Evolutionary conservation across 2,888 invertebrate genomes (phyloP).

Genomic region (Hylaea fasciaria): DNA sequence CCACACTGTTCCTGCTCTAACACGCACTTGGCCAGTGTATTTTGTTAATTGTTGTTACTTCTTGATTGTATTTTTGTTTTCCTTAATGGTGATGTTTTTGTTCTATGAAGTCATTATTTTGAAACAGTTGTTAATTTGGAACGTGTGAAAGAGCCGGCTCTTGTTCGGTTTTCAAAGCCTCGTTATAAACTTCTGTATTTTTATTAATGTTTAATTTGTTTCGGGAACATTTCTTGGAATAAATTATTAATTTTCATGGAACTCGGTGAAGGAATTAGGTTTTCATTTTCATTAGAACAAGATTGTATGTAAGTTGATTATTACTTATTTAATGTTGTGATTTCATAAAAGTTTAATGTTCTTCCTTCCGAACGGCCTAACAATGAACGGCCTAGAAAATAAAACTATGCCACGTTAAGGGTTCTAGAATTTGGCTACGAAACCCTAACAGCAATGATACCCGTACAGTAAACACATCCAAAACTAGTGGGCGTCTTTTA

Average conservation of each 20-base stretch:
- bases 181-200: background rate
- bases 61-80: constrained; percentile 27
- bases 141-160: constrained; percentile 26
- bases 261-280: background rate
- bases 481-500: too few relatives aligned
- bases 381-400: too few relatives aligned
- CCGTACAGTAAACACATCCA: too few relatives aligned
- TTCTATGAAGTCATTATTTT: constrained; percentile 33
- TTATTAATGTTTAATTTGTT: constrained; percentile 1
- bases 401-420: too few relatives aligned
- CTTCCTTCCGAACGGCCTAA: too few relatives aligned
- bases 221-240: background rate
- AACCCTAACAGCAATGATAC: too few relatives aligned
- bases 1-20: too few relatives aligned
- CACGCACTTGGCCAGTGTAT: too few relatives aligned
- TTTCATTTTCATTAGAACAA: background rate
- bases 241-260: background rate
- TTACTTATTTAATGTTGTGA: too few relatives aligned
- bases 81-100: constrained; percentile 25
- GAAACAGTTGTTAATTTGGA: constrained; percentile 29
- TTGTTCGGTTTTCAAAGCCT: constrained; percentile 6
- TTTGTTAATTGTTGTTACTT: background rate
- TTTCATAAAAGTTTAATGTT: too few relatives aligned
- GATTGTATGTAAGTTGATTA: too few relatives aligned
- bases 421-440: too few relatives aligned